phyloP scores from a whole-genome alignment of 2,797 vertebrate species.

The Halcyon badia region DNA sequence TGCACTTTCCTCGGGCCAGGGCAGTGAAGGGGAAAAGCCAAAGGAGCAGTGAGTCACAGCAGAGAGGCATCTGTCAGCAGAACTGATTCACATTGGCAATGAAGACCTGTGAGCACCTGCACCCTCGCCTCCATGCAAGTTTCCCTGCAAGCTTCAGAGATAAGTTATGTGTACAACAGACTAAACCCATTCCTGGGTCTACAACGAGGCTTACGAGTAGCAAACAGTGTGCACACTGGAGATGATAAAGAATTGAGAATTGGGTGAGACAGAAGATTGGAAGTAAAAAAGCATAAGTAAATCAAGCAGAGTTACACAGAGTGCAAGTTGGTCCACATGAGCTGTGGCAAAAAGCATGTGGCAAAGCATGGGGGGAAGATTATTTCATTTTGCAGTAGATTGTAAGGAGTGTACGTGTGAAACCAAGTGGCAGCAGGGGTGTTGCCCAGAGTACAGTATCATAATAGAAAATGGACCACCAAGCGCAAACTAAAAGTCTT shows the following conservation, averaged over 20 bases:
- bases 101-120: neutral
- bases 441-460: neutral
- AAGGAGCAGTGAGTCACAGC: neutral
- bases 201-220: neutral
- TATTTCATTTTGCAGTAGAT: neutral
- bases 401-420: neutral
- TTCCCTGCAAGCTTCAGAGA: neutral
- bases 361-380: neutral
- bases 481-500: neutral
- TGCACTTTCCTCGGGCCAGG: neutral
- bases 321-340: neutral
- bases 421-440: neutral
- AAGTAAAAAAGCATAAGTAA: neutral
- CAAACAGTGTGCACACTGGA: neutral
- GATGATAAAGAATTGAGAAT: fast-evolving
- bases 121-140: neutral
- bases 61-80: neutral
- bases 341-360: neutral
- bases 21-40: neutral
- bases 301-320: neutral
- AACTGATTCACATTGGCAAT: neutral
- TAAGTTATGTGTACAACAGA: neutral
- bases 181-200: neutral
- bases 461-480: neutral
- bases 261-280: neutral